These are phyloP conservation scores for Ficedula albicollis DNA, from an alignment of 2,797 vertebrate genomes.

Conservation along the genomic window DNA sequence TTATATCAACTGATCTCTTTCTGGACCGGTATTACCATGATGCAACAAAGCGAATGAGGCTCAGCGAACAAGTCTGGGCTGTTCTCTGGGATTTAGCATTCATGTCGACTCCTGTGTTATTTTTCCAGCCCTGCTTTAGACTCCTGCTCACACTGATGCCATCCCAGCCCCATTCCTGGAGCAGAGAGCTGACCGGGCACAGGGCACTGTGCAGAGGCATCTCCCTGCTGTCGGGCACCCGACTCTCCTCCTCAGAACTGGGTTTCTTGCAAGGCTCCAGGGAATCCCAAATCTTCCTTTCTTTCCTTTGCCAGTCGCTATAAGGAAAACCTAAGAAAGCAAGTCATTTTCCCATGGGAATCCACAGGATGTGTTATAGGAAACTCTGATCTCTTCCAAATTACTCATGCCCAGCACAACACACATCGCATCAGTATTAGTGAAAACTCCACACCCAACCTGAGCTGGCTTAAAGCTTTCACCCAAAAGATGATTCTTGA, in stretches of 20 bases:
- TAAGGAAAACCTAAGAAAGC: not conserved
- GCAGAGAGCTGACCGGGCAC: not conserved
- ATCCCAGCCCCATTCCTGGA: not conserved
- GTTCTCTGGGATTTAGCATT: not conserved
- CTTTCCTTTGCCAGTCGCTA: not conserved
- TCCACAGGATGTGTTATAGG: not conserved
- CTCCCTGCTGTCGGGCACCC: not conserved
- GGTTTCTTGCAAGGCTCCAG: not conserved
- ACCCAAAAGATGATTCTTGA: not conserved
- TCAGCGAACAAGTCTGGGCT: constrained; percentile 29
- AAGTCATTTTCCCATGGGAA: constrained; percentile 21
- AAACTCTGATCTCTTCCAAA: not conserved
- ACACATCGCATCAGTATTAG: not conserved
- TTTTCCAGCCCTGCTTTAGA: not conserved
- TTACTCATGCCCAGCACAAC: not conserved
- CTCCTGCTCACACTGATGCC: not conserved
- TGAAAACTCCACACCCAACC: not conserved
- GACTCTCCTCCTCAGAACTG: rapidly evolving
- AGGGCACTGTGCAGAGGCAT: not conserved
- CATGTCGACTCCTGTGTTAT: not conserved
- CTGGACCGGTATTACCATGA: not conserved
- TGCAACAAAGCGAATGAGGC: not conserved
- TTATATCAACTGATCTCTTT: not conserved
- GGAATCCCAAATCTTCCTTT: not conserved
- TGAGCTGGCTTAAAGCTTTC: not conserved